A percentile compares a stretch with the other conserved stretches of the same genome.
Conservation (phyloP, 2,113 vertebrate species). For the Clarias macrocephalus region DNA sequence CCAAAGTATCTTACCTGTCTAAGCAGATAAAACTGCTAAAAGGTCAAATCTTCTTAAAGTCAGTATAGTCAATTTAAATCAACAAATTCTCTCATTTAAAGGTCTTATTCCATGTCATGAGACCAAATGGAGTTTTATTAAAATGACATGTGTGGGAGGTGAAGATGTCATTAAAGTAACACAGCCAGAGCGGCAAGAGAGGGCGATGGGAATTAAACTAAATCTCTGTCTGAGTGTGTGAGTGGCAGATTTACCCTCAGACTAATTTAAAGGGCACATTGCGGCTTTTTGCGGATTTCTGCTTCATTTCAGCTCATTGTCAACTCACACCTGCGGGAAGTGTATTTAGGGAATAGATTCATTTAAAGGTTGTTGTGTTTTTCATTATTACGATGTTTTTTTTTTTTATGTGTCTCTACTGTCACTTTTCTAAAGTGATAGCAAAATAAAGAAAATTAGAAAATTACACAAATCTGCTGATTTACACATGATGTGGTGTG, state of each 20-base stretch:
- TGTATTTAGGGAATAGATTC: not conserved
- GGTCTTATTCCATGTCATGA: constrained; percentile 24
- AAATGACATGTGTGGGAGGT: constrained; percentile 40
- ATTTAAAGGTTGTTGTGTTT: constrained; percentile 31
- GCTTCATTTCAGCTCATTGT: constrained; percentile 6
- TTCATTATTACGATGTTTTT: not conserved
- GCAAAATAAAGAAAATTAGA: not conserved
- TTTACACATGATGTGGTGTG: not conserved
- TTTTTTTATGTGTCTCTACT: not conserved
- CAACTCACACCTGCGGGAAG: constrained; percentile 1
- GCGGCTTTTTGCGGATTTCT: constrained; percentile 12
- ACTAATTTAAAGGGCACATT: constrained; percentile 30
- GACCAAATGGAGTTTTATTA: constrained; percentile 30
- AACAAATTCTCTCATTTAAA: constrained; percentile 37
- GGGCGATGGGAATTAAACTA: constrained; percentile 31
- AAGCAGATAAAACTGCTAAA: constrained; percentile 12
- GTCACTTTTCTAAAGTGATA: not conserved
- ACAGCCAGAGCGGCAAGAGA: constrained; percentile 1
- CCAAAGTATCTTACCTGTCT: constrained; percentile 13
- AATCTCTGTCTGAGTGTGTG: constrained; percentile 22
- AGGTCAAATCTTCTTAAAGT: constrained; percentile 22
- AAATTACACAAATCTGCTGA: not conserved
- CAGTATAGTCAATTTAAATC: constrained; percentile 29
- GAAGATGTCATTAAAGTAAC: constrained; percentile 39
- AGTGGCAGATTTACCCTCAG: constrained; percentile 35